Base-by-base conservation (phyloP, 1,140 invertebrate genomes). In the Formica selysi region DNA sequence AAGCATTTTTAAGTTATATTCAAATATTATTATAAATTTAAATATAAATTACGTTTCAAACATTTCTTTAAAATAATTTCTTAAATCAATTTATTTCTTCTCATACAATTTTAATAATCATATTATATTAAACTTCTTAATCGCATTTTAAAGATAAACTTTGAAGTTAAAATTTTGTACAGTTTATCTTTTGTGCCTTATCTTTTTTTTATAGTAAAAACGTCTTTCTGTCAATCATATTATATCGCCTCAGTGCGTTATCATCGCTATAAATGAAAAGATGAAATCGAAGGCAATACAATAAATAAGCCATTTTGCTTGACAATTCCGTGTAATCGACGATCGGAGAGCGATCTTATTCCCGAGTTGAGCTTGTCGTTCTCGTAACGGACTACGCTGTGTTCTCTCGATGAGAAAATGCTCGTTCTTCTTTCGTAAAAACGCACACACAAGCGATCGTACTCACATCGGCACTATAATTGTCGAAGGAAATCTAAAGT, bases 391-490 rank as follows among this genome's bases (percentile, higher is more conserved):
- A 22, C 36, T n/a, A 32, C 62, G 36, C 19, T 16, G 13, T 11
- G 44, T 16, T 44, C 32, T 22, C 11, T 13, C 26, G 38, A 59
- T 13, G 32, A 44, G 26, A 48, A 61, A 81, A 48, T 74, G 79
- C 68, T 51, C 79, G 22, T 81, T 29, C 36, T 11, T 32, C 51
- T 81, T 57, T 36, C 76, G 22, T 61, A 85, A 32, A 84, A 65
- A 87, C 67, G 41, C 76, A 78, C 32, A 16, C 76, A 87, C 36
- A 71, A 81, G 29, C 57, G 41, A 83, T 68, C 5, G 54, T 86
- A 86, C 48, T 78, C 61, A 83, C 88, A 62, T 19, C 29, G 68
- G 61, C 44, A 74, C 51, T 86, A 80, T 86, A 86, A 90, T 90
- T 88, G 86, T 90, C 86, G 44, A 90, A 83, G 61, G 26, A 57